Evolutionary conservation across 2,888 invertebrate genomes (phyloP), one percentile per base, ranked within the genome.

Genomic region (Pogonocherus hispidulus): DNA sequence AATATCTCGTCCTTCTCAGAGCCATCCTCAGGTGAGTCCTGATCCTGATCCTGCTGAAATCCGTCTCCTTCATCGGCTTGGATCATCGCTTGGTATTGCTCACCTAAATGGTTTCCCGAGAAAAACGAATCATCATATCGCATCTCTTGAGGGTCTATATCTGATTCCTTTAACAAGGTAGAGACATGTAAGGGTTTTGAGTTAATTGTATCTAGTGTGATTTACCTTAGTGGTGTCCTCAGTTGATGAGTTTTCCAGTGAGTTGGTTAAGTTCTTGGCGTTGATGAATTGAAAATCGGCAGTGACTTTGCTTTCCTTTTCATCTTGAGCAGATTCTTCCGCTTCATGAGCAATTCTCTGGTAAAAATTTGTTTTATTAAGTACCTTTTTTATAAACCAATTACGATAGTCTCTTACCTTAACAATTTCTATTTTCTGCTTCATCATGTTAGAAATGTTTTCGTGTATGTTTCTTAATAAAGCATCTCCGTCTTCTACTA

Each of bases 341-440:
- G 96, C 96, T 5, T 93, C 92, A 83, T 96, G 95, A 87, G 95
- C 94, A 79, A 96, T 95, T 79, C 96, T 89, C 92, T 93, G 41
- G 11, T 32, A 32, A 80, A 20, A 81, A 81, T 64, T 67, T 72
- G n/a, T n/a, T n/a, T n/a, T n/a, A n/a, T n/a, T n/a, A n/a, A n/a
- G n/a, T n/a, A n/a, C n/a, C n/a, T n/a, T n/a, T n/a, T n/a, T n/a
- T n/a, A n/a, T n/a, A n/a, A n/a, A n/a, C n/a, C n/a, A n/a, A n/a
- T n/a, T n/a, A n/a, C n/a, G n/a, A n/a, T n/a, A n/a, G n/a, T n/a
- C n/a, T n/a, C n/a, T n/a, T 86, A 93, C 93, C 87, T 91, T 91
- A 27, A 97, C 94, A 8, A 96, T 95, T 76, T 94, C 93, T 71
- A 95, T 93, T 88, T 96, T 96, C 46, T 93, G 90, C 74, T 93